phyloP scores from a whole-genome alignment of 2,797 vertebrate genomes.

The Limnodromus scolopaceus region DNA sequence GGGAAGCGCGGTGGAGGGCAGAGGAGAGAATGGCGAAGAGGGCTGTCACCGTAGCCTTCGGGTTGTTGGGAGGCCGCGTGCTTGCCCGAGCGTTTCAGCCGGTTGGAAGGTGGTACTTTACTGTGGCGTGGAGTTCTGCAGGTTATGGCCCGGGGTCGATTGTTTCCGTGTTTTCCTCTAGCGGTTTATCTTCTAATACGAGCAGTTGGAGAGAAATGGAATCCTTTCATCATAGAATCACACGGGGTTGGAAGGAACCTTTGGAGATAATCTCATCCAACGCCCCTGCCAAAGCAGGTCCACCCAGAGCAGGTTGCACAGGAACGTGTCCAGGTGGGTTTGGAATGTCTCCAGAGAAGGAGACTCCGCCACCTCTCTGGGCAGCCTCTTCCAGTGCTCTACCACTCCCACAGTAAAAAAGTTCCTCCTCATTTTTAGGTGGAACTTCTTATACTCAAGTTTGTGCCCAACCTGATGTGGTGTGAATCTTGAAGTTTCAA shows the following conservation, averaged over 20 bases:
- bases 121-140: background rate
- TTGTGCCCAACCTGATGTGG: too few relatives aligned
- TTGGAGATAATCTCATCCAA: too few relatives aligned
- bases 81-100: background rate
- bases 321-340: too few relatives aligned
- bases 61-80: background rate
- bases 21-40: background rate
- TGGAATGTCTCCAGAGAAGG: too few relatives aligned
- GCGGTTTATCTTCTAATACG: background rate
- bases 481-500: background rate
- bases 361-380: too few relatives aligned
- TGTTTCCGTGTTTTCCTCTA: background rate
- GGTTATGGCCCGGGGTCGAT: background rate
- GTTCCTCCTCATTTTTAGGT: too few relatives aligned
- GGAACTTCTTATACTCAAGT: too few relatives aligned
- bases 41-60: fast-evolving
- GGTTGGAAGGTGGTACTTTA: background rate
- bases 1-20: background rate
- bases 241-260: too few relatives aligned
- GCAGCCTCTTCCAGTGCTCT: too few relatives aligned
- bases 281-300: too few relatives aligned
- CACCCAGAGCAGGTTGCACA: too few relatives aligned
- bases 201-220: background rate
- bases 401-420: too few relatives aligned
- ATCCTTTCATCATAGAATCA: background rate